Base-by-base conservation (phyloP, 2,888 invertebrate species). In the Panzeria rudis region DNA sequence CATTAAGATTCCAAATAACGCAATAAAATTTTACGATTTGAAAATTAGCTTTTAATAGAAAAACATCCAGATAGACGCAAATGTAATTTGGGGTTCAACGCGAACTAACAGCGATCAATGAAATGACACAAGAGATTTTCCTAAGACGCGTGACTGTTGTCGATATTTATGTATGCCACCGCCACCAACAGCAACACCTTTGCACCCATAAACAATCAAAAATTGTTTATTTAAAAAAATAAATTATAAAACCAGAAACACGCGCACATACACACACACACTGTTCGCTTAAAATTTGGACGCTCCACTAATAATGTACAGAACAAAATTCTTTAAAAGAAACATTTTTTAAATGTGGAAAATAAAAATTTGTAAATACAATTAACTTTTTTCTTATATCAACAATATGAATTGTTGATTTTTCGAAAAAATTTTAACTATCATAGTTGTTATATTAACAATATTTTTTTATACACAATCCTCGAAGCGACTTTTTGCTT, bases 201-300 rank as follows among this genome's bases (percentile, higher is more conserved):
- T 82, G 69, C 75, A 9, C 75, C 44, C 85, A 82, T 85, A 85
- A 85, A 85, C 82, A 71, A 85, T 71, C 66, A 52, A 71, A 77
- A 79, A 82, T 71, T 85, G 82, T 82, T 85, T 85, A 68, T 85
- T 85, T 85, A 71, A 75, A 85, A 82, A 81, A 85, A 72, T 61
- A 72, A 81, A 62, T 47, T 23, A 15, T 29, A 69, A 73, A 81
- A 11, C 50, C 64, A 85, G 56, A 82, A 77, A 79, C 54, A 38
- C 1, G 54, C 13, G 69, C 54, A 54, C 35, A 72, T n/a, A 72
- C 29, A 32, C 41, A 62, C n/a, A 15, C 9, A 35, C n/a, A 35
- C 2, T 35, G 59, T 59, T 17, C 59, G 0, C 4, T 35, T 59
- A 59, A 59, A 59, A 35, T 59, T 35, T 35, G 59, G 59, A 32